These are phyloP conservation scores for Oreochromis niloticus DNA, from an alignment of 2,113 vertebrate species.

Conservation along the genomic window DNA sequence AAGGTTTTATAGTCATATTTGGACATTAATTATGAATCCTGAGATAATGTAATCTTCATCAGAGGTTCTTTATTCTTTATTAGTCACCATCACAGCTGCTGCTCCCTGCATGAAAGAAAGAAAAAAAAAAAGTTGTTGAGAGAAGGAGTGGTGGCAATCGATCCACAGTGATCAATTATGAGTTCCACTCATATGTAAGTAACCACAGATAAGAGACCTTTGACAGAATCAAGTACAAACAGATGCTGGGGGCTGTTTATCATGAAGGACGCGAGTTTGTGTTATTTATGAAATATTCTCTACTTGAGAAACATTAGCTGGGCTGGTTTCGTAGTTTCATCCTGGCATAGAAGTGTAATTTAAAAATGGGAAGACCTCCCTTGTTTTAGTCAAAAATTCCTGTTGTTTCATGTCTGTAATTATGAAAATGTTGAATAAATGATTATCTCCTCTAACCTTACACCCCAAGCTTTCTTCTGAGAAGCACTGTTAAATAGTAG, in stretches of 20 bases:
- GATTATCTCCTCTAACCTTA: not conserved
- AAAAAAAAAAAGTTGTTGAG: not conserved
- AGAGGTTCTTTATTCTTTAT: conserved; percentile 57
- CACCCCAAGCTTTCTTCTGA: not conserved
- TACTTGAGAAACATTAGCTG: not conserved
- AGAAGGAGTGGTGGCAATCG: not conserved
- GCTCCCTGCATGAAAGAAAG: conserved; percentile 13
- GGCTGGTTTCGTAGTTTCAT: not conserved
- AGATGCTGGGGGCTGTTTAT: not conserved
- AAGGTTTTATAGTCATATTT: conserved; percentile 35
- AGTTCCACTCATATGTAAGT: not conserved
- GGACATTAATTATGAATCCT: conserved; percentile 62
- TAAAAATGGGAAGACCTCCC: not conserved
- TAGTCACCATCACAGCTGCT: conserved; percentile 45
- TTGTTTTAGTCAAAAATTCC: not conserved
- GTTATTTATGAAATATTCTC: not conserved
- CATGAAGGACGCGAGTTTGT: not conserved
- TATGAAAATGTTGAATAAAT: not conserved
- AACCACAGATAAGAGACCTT: not conserved
- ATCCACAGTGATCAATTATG: conserved; percentile 37
- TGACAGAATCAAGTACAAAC: not conserved
- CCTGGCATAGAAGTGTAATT: not conserved
- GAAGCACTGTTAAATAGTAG: not conserved
- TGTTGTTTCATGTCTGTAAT: not conserved
- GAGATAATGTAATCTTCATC: conserved; percentile 56